A percentile compares a stretch with the other conserved stretches of the same genome.
Conservation (phyloP, 2,888 invertebrate species). For the Miltochrista miniata region DNA sequence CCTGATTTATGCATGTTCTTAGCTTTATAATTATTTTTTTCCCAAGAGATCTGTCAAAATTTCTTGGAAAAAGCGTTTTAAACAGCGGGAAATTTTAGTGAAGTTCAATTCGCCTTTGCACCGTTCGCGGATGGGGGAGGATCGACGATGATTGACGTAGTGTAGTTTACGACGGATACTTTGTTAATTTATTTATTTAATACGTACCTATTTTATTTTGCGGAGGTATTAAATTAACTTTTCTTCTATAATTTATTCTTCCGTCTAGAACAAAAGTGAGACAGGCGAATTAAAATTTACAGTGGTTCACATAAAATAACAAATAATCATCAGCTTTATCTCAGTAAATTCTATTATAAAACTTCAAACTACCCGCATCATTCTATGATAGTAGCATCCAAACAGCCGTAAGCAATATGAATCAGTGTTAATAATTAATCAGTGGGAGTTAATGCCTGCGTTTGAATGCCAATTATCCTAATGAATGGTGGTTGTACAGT, state of each 20-base stretch:
- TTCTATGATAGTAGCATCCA: too few species aligned
- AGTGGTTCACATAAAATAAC: too few species aligned
- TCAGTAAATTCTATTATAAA: not conserved
- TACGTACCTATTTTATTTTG: too few species aligned
- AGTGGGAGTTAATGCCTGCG: slow-evolving; percentile 43
- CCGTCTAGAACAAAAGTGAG: too few species aligned
- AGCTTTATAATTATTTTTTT: not conserved
- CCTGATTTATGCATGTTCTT: slow-evolving; percentile 20
- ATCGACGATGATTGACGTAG: too few species aligned
- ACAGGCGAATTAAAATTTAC: too few species aligned
- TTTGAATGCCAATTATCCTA: slow-evolving; percentile 64
- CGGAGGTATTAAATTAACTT: too few species aligned
- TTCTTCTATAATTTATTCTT: too few species aligned
- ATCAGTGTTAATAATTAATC: slow-evolving; percentile 6
- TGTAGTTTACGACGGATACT: too few species aligned
- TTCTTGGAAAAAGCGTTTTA: slow-evolving; percentile 42
- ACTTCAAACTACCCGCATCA: not conserved
- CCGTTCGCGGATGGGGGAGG: too few species aligned
- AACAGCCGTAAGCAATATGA: not conserved
- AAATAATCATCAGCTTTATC: not conserved
- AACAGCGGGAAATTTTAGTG: slow-evolving; percentile 34
- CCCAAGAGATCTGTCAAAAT: slow-evolving; percentile 45
- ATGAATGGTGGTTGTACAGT: slow-evolving; percentile 51
- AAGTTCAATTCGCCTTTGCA: slow-evolving; percentile 35
- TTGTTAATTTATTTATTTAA: too few species aligned